Conservation (phyloP, 2,113 vertebrate species). For the Gopherus evgoodei region DNA sequence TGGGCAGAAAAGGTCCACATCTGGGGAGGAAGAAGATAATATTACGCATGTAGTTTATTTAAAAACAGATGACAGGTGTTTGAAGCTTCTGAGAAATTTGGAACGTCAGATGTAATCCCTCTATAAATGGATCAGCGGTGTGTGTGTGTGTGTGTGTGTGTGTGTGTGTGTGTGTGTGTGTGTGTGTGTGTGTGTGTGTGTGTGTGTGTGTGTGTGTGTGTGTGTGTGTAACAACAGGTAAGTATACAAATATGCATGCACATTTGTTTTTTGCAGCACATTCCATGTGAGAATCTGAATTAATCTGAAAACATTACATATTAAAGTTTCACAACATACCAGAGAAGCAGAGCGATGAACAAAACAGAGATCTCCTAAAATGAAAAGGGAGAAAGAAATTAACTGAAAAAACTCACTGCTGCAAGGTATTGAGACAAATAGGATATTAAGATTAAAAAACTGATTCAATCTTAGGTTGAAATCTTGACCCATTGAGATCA, state of each 20-base stretch:
- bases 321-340: background rate
- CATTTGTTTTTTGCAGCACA: no score
- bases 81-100: background rate
- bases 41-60: background rate
- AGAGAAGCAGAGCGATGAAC: background rate
- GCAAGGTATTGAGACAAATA: background rate
- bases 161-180: background rate
- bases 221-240: background rate
- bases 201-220: background rate
- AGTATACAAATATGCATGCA: background rate
- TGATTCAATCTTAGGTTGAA: background rate
- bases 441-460: background rate
- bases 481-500: background rate
- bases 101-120: background rate
- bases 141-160: background rate
- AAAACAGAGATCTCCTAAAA: background rate
- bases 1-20: accelerated
- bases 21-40: background rate
- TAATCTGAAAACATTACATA: background rate
- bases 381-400: background rate
- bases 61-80: no score
- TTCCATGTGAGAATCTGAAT: no score
- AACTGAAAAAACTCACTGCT: background rate
- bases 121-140: accelerated
- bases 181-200: background rate